Evolutionary conservation across 2,113 vertebrate species (phyloP).

Genomic region (Lepus americanus): DNA sequence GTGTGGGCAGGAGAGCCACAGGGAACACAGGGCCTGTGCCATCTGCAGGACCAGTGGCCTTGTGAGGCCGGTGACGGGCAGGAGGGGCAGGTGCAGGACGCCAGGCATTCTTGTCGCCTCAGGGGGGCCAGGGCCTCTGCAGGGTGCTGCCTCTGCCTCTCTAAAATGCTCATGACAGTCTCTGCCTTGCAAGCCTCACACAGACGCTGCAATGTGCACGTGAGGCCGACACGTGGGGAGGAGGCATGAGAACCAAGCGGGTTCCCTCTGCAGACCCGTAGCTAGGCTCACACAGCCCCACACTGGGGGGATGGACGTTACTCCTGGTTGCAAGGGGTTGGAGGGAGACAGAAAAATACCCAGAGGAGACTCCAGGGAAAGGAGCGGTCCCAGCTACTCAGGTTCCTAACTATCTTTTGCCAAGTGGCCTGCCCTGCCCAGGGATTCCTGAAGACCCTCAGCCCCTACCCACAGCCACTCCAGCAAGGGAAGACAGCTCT

Average conservation of each 20-base stretch:
- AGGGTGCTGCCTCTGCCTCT: accelerated
- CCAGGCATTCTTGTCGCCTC: neutral
- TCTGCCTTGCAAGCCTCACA: neutral
- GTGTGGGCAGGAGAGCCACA: too few species aligned
- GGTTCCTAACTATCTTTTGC: neutral
- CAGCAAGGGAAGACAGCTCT: neutral
- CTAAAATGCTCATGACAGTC: neutral
- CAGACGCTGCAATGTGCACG: neutral
- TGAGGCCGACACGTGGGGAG: neutral
- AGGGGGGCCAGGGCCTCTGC: neutral
- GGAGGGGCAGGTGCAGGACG: too few species aligned
- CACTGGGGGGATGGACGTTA: neutral
- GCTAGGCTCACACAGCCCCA: neutral
- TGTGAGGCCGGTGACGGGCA: neutral
- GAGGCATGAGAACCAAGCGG: neutral
- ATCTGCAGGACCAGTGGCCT: neutral
- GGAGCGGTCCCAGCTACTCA: neutral
- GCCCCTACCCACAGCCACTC: neutral
- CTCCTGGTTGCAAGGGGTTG: neutral
- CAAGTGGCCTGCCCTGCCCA: neutral
- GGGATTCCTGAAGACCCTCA: neutral
- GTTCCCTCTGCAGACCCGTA: neutral
- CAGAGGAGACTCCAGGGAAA: neutral
- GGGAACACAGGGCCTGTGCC: neutral
- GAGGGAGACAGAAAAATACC: neutral